phyloP scores from a whole-genome alignment of 2,888 invertebrate genomes.

The Matsumyia berberina region DNA sequence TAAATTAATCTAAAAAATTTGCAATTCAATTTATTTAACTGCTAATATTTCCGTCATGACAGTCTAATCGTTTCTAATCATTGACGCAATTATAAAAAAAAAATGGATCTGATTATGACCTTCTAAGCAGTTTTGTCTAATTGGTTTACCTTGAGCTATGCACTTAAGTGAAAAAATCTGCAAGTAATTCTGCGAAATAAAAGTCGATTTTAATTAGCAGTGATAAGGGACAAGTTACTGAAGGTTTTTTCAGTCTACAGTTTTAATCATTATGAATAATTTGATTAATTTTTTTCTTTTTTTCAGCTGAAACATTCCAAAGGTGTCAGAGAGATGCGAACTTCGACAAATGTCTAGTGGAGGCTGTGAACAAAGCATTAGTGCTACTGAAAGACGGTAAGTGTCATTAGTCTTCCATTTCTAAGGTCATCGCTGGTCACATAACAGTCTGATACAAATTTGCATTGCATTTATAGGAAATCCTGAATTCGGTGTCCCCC shows the following conservation, averaged over 20 bases:
- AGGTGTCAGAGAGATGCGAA: conserved; percentile 86
- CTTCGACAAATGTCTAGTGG: conserved; percentile 86
- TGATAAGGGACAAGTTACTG: conserved; percentile 22
- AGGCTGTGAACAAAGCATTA: conserved; percentile 86
- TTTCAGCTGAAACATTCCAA: conserved; percentile 86
- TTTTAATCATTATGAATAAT: background rate
- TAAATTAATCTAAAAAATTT: conserved; percentile 17
- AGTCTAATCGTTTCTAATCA: conserved; percentile 15
- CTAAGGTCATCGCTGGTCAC: no score
- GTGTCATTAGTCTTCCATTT: no score
- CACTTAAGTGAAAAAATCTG: conserved; percentile 6
- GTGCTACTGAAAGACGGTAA: conserved; percentile 86
- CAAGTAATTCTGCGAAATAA: background rate
- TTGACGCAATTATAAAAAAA: conserved; percentile 25
- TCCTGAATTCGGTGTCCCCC: conserved; percentile 86
- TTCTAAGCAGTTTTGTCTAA: background rate
- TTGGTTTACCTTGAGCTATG: conserved; percentile 39
- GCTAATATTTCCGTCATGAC: conserved; percentile 8
- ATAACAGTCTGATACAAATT: background rate
- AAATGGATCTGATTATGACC: conserved; percentile 2
- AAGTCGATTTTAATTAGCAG: background rate
- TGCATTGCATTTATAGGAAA: conserved; percentile 84
- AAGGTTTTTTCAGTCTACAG: background rate
- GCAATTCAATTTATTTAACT: conserved; percentile 11
- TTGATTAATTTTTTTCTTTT: conserved; percentile 2